Conservation (phyloP, 1,140 invertebrate species). For the Aphis gossypii region DNA sequence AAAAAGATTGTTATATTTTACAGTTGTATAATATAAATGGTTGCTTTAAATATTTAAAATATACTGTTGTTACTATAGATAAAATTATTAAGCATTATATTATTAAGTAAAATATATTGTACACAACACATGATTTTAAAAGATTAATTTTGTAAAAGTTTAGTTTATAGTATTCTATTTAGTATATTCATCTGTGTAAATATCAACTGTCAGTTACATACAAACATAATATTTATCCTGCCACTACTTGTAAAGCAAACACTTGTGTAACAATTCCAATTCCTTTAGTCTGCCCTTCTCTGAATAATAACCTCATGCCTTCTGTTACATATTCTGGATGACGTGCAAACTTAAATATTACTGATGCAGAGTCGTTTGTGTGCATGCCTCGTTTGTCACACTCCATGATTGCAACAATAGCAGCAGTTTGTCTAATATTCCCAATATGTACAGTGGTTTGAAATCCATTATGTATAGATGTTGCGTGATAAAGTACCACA, state of each 20-base stretch:
- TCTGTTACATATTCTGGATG: slow-evolving; percentile 92
- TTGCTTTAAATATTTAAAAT: not conserved
- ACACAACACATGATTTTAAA: not conserved
- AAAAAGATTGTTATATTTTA: not conserved
- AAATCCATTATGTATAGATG: slow-evolving; percentile 84
- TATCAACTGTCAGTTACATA: not conserved
- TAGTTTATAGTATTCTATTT: not conserved
- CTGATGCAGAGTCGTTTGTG: slow-evolving; percentile 85
- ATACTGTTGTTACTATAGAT: not conserved
- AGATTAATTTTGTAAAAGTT: not conserved
- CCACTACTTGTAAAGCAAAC: slow-evolving; percentile 69
- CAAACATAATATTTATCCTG: slow-evolving; percentile 23
- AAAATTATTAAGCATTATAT: not conserved
- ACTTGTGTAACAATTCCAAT: slow-evolving; percentile 90
- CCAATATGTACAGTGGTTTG: slow-evolving; percentile 95
- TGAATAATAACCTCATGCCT: slow-evolving; percentile 84
- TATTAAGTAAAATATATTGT: not conserved
- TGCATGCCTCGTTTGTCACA: slow-evolving; percentile 67
- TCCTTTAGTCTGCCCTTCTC: slow-evolving; percentile 87
- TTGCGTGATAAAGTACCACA: slow-evolving; percentile 83
- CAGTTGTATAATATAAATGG: not conserved
- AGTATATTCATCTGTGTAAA: not conserved
- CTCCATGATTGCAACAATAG: slow-evolving; percentile 77
- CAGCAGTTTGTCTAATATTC: slow-evolving; percentile 92
- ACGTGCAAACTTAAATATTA: slow-evolving; percentile 86